These are phyloP conservation scores for Caenorhabditis doughertyi DNA, from an alignment of 2,888 invertebrate genomes.

Conservation along the genomic window DNA sequence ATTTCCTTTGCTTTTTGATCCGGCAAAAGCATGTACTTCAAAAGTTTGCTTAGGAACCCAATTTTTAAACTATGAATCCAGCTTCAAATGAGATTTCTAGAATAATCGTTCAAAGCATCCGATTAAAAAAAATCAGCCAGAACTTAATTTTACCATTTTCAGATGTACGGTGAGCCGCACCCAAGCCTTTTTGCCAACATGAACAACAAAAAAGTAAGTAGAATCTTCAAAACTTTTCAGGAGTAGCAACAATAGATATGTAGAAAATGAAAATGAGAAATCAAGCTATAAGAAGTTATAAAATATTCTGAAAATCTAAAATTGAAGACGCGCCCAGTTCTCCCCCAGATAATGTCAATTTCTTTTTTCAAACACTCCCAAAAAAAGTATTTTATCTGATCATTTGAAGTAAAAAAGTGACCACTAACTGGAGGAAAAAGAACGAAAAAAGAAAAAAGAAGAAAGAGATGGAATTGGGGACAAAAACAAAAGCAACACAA, in stretches of 20 bases:
- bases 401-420: conserved; percentile 20
- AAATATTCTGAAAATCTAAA: not conserved
- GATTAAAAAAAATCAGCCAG: not conserved
- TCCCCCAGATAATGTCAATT: no score
- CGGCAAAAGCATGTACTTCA: not conserved
- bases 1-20: not conserved
- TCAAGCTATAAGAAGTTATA: not conserved
- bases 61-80: no score
- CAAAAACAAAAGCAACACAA: conserved; percentile 47
- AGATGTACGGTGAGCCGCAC: conserved; percentile 55
- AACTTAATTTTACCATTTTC: not conserved
- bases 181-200: conserved; percentile 43
- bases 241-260: no score
- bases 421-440: not conserved
- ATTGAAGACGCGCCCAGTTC: conserved; percentile 1
- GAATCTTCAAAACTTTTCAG: no score
- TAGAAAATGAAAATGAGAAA: no score
- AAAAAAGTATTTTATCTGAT: conserved; percentile 14
- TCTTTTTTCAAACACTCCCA: not conserved
- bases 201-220: conserved; percentile 54
- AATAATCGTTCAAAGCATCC: no score
- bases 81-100: no score
- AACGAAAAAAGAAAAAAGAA: conserved; percentile 7
- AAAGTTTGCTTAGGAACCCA: not conserved
- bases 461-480: conserved; percentile 21